phyloP scores from a whole-genome alignment of 1,140 invertebrate genomes.

The Brachionus plicatilis region DNA sequence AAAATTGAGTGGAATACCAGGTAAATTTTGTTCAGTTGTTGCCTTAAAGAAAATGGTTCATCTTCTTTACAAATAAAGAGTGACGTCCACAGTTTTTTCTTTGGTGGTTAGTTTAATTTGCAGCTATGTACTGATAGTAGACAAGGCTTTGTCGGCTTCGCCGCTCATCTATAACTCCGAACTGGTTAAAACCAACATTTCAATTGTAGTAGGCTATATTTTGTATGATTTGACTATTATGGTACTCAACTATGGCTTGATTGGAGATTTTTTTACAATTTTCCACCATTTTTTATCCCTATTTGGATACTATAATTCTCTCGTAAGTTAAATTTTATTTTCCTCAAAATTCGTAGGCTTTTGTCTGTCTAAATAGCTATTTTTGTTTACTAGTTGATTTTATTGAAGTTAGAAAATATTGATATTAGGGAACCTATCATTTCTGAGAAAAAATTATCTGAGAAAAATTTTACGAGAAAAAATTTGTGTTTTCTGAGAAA shows the following conservation, averaged over 20 bases:
- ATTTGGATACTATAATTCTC: conserved; percentile 50
- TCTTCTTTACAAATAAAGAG: not conserved
- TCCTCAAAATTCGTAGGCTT: too few species aligned
- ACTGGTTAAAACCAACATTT: conserved; percentile 29
- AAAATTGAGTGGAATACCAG: conserved; percentile 43
- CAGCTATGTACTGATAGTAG: conserved; percentile 48
- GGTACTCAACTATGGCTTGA: conserved; percentile 47
- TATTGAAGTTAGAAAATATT: too few species aligned
- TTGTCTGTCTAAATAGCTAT: too few species aligned
- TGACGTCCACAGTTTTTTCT: conserved; percentile 48
- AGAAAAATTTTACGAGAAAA: too few species aligned
- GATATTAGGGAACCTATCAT: too few species aligned
- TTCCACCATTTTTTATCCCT: conserved; percentile 51
- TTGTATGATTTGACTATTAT: conserved; percentile 47
- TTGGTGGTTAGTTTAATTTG: conserved; percentile 48
- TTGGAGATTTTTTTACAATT: conserved; percentile 50
- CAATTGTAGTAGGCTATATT: conserved; percentile 32
- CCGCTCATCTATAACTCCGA: conserved; percentile 45
- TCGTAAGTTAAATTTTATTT: conserved; percentile 44
- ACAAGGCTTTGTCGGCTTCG: conserved; percentile 46
- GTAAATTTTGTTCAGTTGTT: not conserved
- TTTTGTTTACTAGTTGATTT: too few species aligned
- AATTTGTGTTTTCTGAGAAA: too few species aligned
- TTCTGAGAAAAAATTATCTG: too few species aligned
- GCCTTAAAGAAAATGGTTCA: not conserved